These are phyloP conservation scores for Sinocyclocheilus grahami DNA, from an alignment of 2,113 vertebrate species.

Conservation along the genomic window DNA sequence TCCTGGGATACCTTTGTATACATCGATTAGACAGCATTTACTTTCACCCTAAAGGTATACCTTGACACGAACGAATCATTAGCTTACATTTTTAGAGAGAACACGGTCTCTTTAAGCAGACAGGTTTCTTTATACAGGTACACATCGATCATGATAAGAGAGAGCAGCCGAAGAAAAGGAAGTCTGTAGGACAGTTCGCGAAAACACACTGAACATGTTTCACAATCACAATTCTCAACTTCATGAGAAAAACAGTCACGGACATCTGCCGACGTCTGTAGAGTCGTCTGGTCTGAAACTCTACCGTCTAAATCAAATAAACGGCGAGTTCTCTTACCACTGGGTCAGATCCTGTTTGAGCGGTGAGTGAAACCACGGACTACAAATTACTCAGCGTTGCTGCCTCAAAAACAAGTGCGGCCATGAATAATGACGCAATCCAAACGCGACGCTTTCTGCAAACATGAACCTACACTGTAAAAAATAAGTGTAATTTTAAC, in stretches of 20 bases:
- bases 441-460: neutral
- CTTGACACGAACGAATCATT: too few relatives aligned
- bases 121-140: neutral
- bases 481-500: too few relatives aligned
- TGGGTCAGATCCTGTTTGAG: neutral
- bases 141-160: neutral
- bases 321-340: slow-evolving; percentile 9
- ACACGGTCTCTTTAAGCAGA: neutral
- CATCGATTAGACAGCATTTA: neutral
- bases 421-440: slow-evolving; percentile 29
- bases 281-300: neutral
- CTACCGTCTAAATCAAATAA: neutral
- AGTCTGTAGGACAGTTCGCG: neutral
- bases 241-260: neutral
- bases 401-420: neutral
- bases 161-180: neutral
- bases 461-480: neutral
- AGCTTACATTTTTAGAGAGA: neutral
- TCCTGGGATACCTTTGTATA: slow-evolving; percentile 58
- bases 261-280: neutral
- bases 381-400: neutral
- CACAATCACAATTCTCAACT: neutral
- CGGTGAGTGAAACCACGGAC: neutral
- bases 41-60: neutral
- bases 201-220: slow-evolving; percentile 1